Evolutionary conservation across 1,140 invertebrate genomes (phyloP).

Genomic region (Lordiphosa stackelbergi): DNA sequence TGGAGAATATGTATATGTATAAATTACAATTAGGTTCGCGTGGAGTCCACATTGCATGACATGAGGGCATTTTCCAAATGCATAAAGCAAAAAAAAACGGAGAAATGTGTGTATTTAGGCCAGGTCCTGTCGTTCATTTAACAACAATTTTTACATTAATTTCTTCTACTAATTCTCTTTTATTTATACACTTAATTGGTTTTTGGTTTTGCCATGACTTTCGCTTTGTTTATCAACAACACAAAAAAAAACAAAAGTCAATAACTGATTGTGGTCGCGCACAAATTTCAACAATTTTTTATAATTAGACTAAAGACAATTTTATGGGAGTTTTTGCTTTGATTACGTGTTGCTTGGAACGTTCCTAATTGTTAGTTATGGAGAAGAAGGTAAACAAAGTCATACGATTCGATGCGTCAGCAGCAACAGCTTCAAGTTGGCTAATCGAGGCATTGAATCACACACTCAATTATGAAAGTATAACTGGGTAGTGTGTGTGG

Average conservation of each 20-base stretch:
- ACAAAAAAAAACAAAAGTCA: constrained; percentile 52
- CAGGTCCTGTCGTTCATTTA: constrained; percentile 52
- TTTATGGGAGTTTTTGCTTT: constrained; percentile 6
- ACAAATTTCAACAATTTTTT: constrained; percentile 31
- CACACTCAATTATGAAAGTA: too few relatives aligned
- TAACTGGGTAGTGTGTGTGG: too few relatives aligned
- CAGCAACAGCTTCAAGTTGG: too few relatives aligned
- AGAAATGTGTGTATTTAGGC: constrained; percentile 53
- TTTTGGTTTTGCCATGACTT: constrained; percentile 13
- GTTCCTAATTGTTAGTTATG: constrained; percentile 10
- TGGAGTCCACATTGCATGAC: constrained; percentile 54
- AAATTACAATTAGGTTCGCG: constrained; percentile 18
- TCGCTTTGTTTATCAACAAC: constrained; percentile 51
- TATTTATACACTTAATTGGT: constrained; percentile 30
- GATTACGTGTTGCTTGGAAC: constrained; percentile 47
- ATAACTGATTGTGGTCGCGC: constrained; percentile 56
- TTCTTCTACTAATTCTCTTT: not conserved
- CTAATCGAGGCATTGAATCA: too few relatives aligned
- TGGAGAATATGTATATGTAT: constrained; percentile 4
- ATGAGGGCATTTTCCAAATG: constrained; percentile 49
- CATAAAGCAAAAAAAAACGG: constrained; percentile 35
- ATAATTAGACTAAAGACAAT: constrained; percentile 40
- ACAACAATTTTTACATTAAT: constrained; percentile 57
- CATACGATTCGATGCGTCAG: too few relatives aligned
- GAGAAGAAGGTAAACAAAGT: too few relatives aligned